Evolutionary conservation across 2,888 invertebrate genomes (phyloP).

Genomic region (Ferrisia virgata): DNA sequence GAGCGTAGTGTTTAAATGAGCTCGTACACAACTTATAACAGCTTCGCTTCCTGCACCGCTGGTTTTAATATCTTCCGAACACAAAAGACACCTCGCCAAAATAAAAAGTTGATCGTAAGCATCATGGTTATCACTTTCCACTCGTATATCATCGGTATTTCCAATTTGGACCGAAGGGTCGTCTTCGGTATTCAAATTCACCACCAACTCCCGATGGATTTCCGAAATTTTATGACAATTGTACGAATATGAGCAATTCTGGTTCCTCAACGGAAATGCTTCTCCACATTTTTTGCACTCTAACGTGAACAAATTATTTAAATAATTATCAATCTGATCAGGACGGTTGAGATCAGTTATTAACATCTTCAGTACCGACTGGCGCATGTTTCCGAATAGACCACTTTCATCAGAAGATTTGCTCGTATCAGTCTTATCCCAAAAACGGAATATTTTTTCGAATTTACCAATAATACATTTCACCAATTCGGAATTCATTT

Average conservation of each 20-base stretch:
- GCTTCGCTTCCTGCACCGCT: neutral
- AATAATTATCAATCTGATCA: neutral
- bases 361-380: neutral
- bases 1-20: neutral
- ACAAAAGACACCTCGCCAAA: neutral
- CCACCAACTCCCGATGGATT: neutral
- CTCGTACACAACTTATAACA: neutral
- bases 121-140: too few relatives aligned
- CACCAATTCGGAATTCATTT: neutral
- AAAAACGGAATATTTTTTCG: neutral
- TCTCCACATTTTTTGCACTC: neutral
- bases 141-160: too few relatives aligned
- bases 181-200: neutral
- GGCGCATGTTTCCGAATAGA: neutral
- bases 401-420: neutral
- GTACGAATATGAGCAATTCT: neutral
- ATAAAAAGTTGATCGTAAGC: neutral
- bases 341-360: too few relatives aligned
- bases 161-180: neutral
- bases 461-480: neutral
- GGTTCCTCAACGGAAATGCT: neutral
- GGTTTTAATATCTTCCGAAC: neutral
- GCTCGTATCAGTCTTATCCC: neutral
- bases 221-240: neutral
- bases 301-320: neutral